Conservation (phyloP, 2,888 invertebrate species). For the Petrolisthes manimaculis region DNA sequence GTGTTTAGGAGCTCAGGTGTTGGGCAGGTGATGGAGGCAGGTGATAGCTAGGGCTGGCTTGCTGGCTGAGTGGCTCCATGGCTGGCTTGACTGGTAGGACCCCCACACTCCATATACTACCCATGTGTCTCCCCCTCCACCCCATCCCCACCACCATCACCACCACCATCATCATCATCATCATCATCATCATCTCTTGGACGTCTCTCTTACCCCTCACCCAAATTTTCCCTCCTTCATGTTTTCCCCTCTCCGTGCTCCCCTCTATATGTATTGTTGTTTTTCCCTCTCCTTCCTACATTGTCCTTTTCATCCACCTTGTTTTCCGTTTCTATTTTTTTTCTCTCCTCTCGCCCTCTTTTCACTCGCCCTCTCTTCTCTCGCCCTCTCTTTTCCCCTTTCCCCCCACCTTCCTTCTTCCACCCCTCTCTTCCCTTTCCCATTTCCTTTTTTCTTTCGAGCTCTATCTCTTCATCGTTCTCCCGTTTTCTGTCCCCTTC, state of each 20-base stretch:
- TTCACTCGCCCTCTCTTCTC: too few relatives aligned
- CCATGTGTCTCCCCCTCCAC: not conserved
- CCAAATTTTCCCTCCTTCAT: not conserved
- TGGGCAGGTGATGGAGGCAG: conserved; percentile 49
- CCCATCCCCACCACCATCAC: not conserved
- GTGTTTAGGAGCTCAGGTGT: conserved; percentile 58
- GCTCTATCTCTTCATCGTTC: too few relatives aligned
- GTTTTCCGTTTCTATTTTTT: too few relatives aligned
- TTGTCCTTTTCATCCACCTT: too few relatives aligned
- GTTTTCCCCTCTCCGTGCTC: not conserved
- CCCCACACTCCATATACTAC: too few relatives aligned
- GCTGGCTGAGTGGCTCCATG: too few relatives aligned
- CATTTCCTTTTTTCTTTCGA: not conserved
- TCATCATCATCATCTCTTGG: not conserved
- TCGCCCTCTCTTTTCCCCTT: too few relatives aligned
- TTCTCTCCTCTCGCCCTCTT: too few relatives aligned
- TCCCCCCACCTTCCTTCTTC: not conserved
- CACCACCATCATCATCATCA: not conserved
- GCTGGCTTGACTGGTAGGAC: too few relatives aligned
- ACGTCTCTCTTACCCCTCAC: not conserved
- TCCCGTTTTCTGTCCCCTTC: too few relatives aligned
- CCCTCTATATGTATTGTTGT: not conserved
- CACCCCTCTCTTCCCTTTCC: not conserved
- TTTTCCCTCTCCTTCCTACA: too few relatives aligned
- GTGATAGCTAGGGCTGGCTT: conserved; percentile 36